These are phyloP conservation scores for Chrysolophus pictus DNA, from an alignment of 2,797 vertebrate species.

Conservation along the genomic window DNA sequence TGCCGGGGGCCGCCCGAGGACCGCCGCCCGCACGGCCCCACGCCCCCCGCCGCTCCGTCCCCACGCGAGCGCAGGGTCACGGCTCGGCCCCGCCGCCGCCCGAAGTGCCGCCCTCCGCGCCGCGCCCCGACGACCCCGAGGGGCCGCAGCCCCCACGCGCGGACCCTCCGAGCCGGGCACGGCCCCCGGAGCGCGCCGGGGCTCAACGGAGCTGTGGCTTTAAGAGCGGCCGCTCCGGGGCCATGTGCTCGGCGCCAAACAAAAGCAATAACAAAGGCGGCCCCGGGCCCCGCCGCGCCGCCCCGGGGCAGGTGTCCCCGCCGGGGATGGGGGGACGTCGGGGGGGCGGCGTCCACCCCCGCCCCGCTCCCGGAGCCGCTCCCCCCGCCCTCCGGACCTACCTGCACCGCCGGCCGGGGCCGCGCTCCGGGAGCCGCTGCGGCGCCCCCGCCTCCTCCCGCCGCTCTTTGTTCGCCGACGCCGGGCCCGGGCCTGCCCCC, in stretches of 20 bases:
- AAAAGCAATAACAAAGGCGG: slow-evolving; percentile 94
- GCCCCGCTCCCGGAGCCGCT: neutral
- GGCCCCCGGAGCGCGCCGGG: neutral
- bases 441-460: slow-evolving; percentile 27
- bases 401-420: slow-evolving; percentile 3
- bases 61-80: neutral
- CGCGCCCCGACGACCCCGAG: neutral
- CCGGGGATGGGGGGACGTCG: neutral
- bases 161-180: no score
- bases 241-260: slow-evolving; percentile 96
- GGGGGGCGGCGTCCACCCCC: neutral
- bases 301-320: slow-evolving; percentile 1
- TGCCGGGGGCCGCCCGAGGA: neutral
- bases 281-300: slow-evolving; percentile 30
- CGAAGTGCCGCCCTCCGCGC: neutral
- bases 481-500: slow-evolving; percentile 15
- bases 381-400: neutral
- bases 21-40: neutral
- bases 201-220: slow-evolving; percentile 80
- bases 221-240: slow-evolving; percentile 84
- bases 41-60: neutral
- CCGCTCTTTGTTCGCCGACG: slow-evolving; percentile 45
- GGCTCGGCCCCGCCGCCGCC: neutral
- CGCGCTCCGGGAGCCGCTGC: slow-evolving; percentile 11
- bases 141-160: neutral